Conservation (phyloP, 2,888 invertebrate genomes). For the Limnephilus auricula region DNA sequence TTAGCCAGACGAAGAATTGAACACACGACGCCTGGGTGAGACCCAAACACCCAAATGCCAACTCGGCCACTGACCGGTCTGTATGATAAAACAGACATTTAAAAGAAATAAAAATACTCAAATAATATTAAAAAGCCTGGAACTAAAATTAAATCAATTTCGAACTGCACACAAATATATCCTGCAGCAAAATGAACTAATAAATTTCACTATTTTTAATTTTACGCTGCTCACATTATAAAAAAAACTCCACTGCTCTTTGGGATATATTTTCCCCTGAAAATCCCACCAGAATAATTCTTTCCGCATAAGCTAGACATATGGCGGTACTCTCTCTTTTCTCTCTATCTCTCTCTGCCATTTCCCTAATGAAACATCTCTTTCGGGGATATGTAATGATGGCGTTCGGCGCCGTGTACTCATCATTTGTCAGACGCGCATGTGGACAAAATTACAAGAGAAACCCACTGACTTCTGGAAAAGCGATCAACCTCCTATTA, state of each 20-base stretch:
- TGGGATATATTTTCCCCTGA: background rate
- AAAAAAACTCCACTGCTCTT: background rate
- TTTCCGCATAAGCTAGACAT: background rate
- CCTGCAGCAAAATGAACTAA: background rate
- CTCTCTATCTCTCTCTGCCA: too few relatives aligned
- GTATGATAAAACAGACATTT: too few relatives aligned
- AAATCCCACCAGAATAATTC: background rate
- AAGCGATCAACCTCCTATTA: background rate
- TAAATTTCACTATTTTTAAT: background rate
- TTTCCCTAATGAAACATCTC: conserved; percentile 34
- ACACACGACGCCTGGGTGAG: too few relatives aligned
- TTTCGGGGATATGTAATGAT: conserved; percentile 15
- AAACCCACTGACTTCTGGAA: background rate
- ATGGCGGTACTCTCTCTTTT: conserved; percentile 19
- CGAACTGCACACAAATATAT: background rate
- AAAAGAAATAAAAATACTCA: too few relatives aligned
- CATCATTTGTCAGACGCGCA: conserved; percentile 15
- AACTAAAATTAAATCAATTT: background rate
- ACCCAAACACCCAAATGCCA: too few relatives aligned
- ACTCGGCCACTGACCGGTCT: too few relatives aligned
- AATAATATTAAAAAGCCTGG: too few relatives aligned
- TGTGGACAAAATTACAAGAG: background rate
- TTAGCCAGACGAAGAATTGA: too few relatives aligned
- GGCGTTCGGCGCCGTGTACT: background rate
- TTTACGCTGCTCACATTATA: background rate